Percentiles rank a stretch among this genome's conserved stretches.
Conservation (phyloP, 2,113 vertebrate species). For the Bubalus kerabau region DNA sequence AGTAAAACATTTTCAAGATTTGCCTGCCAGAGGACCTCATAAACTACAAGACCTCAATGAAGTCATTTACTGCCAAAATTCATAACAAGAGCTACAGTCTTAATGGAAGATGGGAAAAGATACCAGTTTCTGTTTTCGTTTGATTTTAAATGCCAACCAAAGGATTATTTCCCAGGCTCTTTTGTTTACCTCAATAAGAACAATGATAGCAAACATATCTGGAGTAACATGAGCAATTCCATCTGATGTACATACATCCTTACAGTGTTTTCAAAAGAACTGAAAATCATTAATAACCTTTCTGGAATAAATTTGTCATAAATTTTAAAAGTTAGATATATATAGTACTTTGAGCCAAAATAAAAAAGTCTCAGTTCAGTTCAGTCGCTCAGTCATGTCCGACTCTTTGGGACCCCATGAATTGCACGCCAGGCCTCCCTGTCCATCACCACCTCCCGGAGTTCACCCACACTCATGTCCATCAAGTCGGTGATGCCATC, state of each 20-base stretch:
- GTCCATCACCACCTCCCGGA: no score
- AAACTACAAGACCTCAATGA: slow-evolving; percentile 51
- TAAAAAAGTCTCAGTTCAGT: not conserved
- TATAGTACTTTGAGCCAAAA: not conserved
- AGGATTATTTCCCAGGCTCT: slow-evolving; percentile 55
- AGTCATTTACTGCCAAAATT: slow-evolving; percentile 59
- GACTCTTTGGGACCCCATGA: no score
- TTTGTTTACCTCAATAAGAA: not conserved
- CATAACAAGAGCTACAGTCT: slow-evolving; percentile 47
- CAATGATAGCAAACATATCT: not conserved
- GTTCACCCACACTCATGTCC: no score
- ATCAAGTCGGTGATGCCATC: rapidly evolving
- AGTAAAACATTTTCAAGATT: slow-evolving; percentile 64
- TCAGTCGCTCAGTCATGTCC: no score
- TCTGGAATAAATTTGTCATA: not conserved
- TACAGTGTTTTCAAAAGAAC: slow-evolving; percentile 26
- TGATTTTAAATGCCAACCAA: slow-evolving; percentile 30
- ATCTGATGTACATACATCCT: not conserved
- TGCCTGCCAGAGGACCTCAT: slow-evolving; percentile 52
- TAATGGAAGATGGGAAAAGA: slow-evolving; percentile 40
- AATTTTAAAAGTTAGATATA: not conserved
- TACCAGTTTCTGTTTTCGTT: slow-evolving; percentile 32
- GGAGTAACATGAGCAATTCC: slow-evolving; percentile 14
- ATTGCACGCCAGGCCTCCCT: no score
- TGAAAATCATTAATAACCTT: slow-evolving; percentile 25